Evolutionary conservation across 2,113 vertebrate species (phyloP).

Genomic region (Xenopus tropicalis): DNA sequence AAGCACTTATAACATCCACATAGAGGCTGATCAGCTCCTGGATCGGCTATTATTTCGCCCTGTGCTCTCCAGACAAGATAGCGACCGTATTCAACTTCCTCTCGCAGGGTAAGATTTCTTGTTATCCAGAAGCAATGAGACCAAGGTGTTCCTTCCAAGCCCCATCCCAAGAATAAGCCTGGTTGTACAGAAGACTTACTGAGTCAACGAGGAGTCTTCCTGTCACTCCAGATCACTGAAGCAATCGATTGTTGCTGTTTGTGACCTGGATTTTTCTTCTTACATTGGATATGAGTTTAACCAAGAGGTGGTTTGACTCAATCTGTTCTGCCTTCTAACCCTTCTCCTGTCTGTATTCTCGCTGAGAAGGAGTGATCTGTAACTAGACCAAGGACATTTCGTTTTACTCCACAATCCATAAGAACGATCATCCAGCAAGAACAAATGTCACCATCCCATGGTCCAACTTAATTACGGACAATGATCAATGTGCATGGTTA

Average conservation of each 20-base stretch:
- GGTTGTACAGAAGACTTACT: constrained; percentile 37
- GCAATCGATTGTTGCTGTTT: constrained; percentile 49
- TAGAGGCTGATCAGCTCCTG: constrained; percentile 16
- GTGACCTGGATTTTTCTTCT: constrained; percentile 39
- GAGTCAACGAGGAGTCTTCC: constrained; percentile 37
- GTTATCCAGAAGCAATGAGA: constrained; percentile 49
- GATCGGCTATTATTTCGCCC: constrained; percentile 47
- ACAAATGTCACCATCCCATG: not conserved
- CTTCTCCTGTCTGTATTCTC: constrained; percentile 26
- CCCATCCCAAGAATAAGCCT: constrained; percentile 65
- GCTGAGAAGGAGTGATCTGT: constrained; percentile 40
- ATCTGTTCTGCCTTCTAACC: constrained; percentile 43
- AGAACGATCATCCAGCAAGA: constrained; percentile 57
- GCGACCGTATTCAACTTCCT: constrained; percentile 53
- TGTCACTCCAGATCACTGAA: constrained; percentile 46
- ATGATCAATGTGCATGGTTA: no score
- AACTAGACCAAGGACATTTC: constrained; percentile 41
- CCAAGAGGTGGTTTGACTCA: constrained; percentile 44
- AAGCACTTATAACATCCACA: constrained; percentile 56
- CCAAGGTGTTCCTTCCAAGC: constrained; percentile 55
- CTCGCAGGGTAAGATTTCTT: constrained; percentile 47
- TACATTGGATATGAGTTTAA: constrained; percentile 44
- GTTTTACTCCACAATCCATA: constrained; percentile 51
- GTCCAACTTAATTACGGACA: not conserved
- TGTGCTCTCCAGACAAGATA: constrained; percentile 34